Evolutionary conservation across 2,888 invertebrate genomes (phyloP), one percentile per base, ranked within the genome.

Genomic region (Trachelus stipa): DNA sequence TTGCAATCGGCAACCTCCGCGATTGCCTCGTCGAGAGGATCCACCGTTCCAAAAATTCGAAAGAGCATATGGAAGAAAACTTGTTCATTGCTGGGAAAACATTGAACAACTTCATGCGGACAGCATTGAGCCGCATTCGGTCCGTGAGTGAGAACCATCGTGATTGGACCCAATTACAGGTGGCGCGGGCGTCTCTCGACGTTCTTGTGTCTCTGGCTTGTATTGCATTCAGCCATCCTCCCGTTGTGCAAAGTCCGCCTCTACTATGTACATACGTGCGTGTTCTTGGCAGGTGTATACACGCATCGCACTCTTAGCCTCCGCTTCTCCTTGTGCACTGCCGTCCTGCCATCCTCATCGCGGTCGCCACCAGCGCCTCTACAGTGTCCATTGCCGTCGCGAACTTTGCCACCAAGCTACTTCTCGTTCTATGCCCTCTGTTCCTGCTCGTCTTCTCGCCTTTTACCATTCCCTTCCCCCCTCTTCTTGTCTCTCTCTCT

Each of bases 141-240:
- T 69, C 11, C 33, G 31, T 2, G 83, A 80, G 85, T 86, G 88
- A 89, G 88, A 88, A 87, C 86, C 87, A 84, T 85, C 86, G 87
- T 89, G 89, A 90, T 90, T 90, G 88, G 87, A 87, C 86, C 87
- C 87, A 90, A 90, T 90, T 90, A 90, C 88, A 89, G 89, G 87
- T 88, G 89, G 88, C 85, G 90, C 88, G 88, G 89, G 90, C 85
- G 89, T 88, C 83, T 84, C 83, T 74, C 83, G 83, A 87, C 83
- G 85, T 88, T 88, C 85, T 87, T 87, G 86, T 87, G 87, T 89
- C 88, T 84, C 83, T 82, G 76, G 82, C n/a, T 73, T 84, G 83
- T 83, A 82, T 81, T 84, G 81, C 80, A 83, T 83, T 79, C 84
- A 79, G 80, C 82, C 81, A 83, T 85, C 84, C 81, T 82, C 80